Base-by-base conservation (phyloP, 2,797 vertebrate species). In the Myotis findleyi region DNA sequence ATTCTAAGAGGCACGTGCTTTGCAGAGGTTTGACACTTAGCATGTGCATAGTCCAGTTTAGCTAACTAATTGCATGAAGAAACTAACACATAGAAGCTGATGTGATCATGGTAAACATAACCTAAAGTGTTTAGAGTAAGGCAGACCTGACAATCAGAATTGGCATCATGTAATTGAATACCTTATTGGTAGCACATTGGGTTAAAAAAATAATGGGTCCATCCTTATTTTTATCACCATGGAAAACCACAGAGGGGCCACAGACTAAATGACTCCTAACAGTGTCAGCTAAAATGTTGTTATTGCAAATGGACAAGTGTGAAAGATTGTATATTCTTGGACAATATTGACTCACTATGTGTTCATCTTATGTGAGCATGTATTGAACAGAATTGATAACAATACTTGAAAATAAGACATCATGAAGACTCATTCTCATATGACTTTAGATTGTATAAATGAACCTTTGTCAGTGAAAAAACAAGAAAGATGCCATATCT, bases 401-500 rank as follows among this genome's bases (percentile, higher is more conserved):
- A 92, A 41, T 84, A 53, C 33, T 92, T 75, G 87, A 75, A 92
- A 73, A 92, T 66, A 83, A 68, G 69, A 66, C 16, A 44, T 93
- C 33, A 36, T 17, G 21, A 76, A 86, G 81, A 75, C 62, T 92
- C 53, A 13, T 44, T 79, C 57, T 93, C 49, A 87, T 51, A 80
- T 93, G 87, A 94, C 80, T 97, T 89, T 51, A 68, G 44, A 21
- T 91, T 92, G 41, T 89, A 38, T 93, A 79, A 93, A 84, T 85
- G 84, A 96, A 94, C 17, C 36, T 38, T 95, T 41, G 55, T 91
- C 14, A 6, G 87, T 17, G 73, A 86, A 92, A 49, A 72, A 68
- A 96, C 21, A 16, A 68, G 64, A 88, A 91, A 72, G 41, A 94
- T 93, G 73, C 1, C 6, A 47, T 89, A 20, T 81, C 72, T 84